Percentiles rank a stretch among this genome's conserved stretches.
These are phyloP conservation scores for Calyptomena viridis DNA, from an alignment of 2,113 vertebrate species.

Conservation along the genomic window DNA sequence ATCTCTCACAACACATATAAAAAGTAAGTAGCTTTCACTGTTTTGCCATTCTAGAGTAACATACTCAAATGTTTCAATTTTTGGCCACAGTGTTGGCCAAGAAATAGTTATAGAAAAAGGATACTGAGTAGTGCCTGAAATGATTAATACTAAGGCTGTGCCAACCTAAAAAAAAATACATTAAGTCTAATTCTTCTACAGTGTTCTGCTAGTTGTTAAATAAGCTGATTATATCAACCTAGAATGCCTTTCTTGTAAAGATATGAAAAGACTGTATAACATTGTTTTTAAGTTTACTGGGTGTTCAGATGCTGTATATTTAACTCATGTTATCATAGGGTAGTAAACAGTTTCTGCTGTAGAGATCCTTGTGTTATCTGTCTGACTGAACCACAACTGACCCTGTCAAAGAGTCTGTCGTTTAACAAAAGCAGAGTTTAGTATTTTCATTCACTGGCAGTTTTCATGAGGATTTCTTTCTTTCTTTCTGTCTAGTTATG, in stretches of 20 bases:
- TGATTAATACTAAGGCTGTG: not conserved
- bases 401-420: not conserved
- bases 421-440: not conserved
- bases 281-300: not conserved
- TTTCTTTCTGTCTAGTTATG: not conserved
- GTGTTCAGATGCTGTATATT: not conserved
- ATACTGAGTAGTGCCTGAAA: not conserved
- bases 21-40: constrained; percentile 79
- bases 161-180: not conserved
- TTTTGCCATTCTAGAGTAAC: not conserved
- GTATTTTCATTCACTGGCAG: not conserved
- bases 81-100: not conserved
- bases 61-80: not conserved
- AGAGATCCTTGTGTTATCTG: not conserved
- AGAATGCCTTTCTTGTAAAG: not conserved
- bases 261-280: not conserved
- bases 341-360: not conserved
- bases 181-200: not conserved
- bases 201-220: not conserved
- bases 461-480: not conserved
- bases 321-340: not conserved
- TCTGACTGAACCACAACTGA: not conserved
- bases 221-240: not conserved
- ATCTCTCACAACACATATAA: constrained; percentile 82
- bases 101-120: not conserved